phyloP scores from a whole-genome alignment of 2,797 vertebrate species.

The Chaunax sp. region DNA sequence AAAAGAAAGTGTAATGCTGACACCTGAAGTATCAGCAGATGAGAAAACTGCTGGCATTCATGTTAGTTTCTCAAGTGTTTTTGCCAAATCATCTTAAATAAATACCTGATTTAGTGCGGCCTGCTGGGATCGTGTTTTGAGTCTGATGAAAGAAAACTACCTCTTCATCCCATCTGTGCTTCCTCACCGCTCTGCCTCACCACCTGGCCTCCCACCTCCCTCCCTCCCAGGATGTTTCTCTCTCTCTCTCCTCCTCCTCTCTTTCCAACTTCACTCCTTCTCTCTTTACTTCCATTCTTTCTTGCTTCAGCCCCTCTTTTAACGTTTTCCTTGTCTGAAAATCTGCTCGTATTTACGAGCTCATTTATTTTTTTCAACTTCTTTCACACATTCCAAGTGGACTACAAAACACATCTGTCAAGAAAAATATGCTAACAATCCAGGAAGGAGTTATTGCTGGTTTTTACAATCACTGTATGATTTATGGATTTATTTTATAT shows the following conservation, averaged over 20 bases:
- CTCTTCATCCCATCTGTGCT: constrained; percentile 26
- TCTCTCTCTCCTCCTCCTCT: constrained; percentile 1
- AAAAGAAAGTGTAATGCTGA: neutral
- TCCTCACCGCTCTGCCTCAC: constrained; percentile 25
- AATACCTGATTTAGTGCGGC: neutral
- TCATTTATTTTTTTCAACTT: constrained; percentile 1
- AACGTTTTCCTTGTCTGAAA: no score
- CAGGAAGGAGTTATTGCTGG: neutral
- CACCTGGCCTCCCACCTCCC: constrained; percentile 35
- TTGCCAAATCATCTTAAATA: constrained; percentile 27
- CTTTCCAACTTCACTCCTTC: neutral
- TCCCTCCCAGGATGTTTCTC: constrained; percentile 15
- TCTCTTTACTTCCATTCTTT: neutral
- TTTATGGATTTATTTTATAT: neutral
- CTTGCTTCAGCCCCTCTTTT: no score
- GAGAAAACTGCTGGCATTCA: neutral
- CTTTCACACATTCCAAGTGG: no score
- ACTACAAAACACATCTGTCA: neutral
- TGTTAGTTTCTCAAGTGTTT: constrained; percentile 7
- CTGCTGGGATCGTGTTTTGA: constrained; percentile 12
- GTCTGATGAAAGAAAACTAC: constrained; percentile 33
- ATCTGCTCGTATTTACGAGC: no score
- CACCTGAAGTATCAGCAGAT: neutral
- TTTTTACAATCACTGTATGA: neutral
- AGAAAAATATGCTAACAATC: neutral